Percentiles rank a stretch among this genome's conserved stretches.
Conservation (phyloP, 2,797 vertebrate species). For the Chloroceryle inda region DNA sequence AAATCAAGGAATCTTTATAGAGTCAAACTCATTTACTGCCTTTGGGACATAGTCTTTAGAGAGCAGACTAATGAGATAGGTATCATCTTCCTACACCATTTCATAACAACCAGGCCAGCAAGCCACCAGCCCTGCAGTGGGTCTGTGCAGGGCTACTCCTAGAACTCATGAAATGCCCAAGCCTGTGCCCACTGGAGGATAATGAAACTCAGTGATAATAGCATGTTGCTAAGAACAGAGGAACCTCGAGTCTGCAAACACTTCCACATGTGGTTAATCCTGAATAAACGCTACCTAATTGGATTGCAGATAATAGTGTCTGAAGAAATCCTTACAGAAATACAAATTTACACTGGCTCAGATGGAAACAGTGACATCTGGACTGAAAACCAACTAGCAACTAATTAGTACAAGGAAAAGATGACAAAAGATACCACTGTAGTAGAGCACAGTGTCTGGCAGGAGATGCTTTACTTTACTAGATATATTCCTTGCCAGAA, state of each 20-base stretch:
- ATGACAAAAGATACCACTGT: not conserved
- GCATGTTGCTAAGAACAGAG: not conserved
- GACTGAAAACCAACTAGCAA: conserved; percentile 33
- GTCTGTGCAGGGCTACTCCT: not conserved
- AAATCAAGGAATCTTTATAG: conserved; percentile 17
- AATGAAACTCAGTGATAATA: not conserved
- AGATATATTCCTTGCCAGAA: not conserved
- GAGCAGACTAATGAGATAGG: not conserved
- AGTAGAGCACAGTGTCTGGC: not conserved
- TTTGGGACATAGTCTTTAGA: not conserved
- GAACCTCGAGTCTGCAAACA: not conserved
- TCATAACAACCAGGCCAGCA: not conserved
- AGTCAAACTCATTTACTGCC: not conserved
- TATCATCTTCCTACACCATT: not conserved
- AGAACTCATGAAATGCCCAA: not conserved
- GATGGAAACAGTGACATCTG: conserved; percentile 31
- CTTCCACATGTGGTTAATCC: conserved; percentile 31
- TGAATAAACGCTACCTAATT: not conserved
- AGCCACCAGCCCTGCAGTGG: not conserved
- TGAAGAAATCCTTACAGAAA: conserved; percentile 51
- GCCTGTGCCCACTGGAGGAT: not conserved
- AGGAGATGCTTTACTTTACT: not conserved
- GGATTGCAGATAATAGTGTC: conserved; percentile 17
- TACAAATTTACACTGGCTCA: conserved; percentile 11
- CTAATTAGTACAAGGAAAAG: conserved; percentile 12